Evolutionary conservation across 2,113 vertebrate species (phyloP), one percentile per base, ranked within the genome.

Genomic region (Scytalopus superciliaris): DNA sequence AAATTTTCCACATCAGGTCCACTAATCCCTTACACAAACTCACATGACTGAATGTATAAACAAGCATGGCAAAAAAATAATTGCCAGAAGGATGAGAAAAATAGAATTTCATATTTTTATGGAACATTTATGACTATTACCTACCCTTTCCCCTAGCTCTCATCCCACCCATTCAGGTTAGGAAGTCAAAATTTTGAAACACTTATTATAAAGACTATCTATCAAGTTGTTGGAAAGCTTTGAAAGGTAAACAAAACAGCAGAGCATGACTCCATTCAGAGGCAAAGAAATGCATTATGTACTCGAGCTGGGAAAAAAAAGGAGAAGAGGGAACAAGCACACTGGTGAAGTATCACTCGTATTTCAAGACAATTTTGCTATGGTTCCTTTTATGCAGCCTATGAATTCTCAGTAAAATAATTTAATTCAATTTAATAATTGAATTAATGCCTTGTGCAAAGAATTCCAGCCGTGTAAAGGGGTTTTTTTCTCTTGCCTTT

Each of bases 341-440:
- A 45, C 7, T 35, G 18, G 42, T 42, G 23, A 70, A 70, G 56
- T 8, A 63, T 44, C 64, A 70, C 27, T 35, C 45, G 8, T 22
- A 59, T 55, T 92, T 93, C 0, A 0, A 80, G 28, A 62, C 33
- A 64, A 80, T 70, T 76, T 73, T 74, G 21, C 37, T 57, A 62
- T 5, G 7, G 14, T 27, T 89, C 14, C 64, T 84, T 75, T 64
- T 35, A 74, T 0, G 0, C 44, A 72, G 24, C 22, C 52, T 60
- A 31, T 24, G 56, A 52, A 45, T 77, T 81, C 23, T 85, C 40
- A 82, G 66, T 27, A 86, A 70, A 72, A 42, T 15, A 50, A 47
- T 56, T 85, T 39, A 49, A 9, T 56, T 39, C 13, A 50, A 47
- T 56, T 85, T 39, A 49, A 9, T 56, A 55, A 84, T 5, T 60